phyloP scores from a whole-genome alignment of 2,888 invertebrate genomes.

The Folsomia candida region DNA sequence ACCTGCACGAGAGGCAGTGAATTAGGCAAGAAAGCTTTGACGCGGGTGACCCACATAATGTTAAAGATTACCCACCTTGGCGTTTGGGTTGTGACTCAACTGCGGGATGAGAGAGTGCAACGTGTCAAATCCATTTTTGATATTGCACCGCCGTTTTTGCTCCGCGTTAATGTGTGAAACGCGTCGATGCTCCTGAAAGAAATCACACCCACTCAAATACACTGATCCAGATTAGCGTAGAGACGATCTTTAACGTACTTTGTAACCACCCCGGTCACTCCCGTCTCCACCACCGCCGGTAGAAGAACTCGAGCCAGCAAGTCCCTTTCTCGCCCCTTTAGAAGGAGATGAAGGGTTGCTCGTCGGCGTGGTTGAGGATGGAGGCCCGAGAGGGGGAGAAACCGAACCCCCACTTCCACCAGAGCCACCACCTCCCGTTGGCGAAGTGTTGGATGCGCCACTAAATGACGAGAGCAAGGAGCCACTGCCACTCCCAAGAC shows the following conservation, averaged over 20 bases:
- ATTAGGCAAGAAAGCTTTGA: no score
- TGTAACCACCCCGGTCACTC: slow-evolving; percentile 1
- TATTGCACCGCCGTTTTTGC: slow-evolving; percentile 91
- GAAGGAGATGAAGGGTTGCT: slow-evolving; percentile 51
- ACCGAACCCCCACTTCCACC: background rate
- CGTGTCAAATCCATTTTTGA: slow-evolving; percentile 94
- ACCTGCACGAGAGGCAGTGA: no score
- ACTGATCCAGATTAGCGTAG: background rate
- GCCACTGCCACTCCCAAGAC: slow-evolving; percentile 20
- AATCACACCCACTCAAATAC: background rate
- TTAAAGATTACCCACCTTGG: slow-evolving; percentile 78
- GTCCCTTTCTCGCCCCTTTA: slow-evolving; percentile 27
- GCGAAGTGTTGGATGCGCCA: background rate
- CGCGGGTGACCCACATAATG: background rate
- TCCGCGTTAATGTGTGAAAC: slow-evolving; percentile 93
- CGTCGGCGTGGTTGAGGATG: slow-evolving; percentile 45
- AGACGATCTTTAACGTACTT: no score
- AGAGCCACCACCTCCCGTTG: background rate
- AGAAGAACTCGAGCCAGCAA: no score
- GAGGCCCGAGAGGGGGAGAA: no score
- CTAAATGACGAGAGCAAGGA: background rate
- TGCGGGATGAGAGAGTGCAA: slow-evolving; percentile 89
- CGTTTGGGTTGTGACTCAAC: slow-evolving; percentile 81
- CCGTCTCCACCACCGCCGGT: background rate
- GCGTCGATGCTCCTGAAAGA: slow-evolving; percentile 66